Evolutionary conservation across 2,888 invertebrate genomes (phyloP), one percentile per base, ranked within the genome.

Genomic region (Phrixothrix hirtus): DNA sequence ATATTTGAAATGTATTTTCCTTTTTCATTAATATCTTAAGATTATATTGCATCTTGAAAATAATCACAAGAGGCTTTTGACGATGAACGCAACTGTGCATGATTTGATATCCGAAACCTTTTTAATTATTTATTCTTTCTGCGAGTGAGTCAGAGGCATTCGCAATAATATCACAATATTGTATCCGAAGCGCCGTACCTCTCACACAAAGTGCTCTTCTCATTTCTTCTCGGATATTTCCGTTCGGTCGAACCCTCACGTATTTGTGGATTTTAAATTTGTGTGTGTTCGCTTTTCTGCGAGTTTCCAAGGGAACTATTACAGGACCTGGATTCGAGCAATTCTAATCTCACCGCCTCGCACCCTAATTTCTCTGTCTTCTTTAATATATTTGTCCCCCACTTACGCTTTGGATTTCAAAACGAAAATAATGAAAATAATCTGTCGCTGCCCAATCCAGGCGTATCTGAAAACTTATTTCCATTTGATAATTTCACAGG

Each of bases 331-430:
- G 53, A 39, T 41, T 32, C 37, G 50, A 46, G 52, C 55, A 46
- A 37, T 46, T 55, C 57, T 60, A 62, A 62, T 62, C 62, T 59
- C 48, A 49, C 54, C 54, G 58, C 51, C 58, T 55, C 49, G 58
- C 63, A 58, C 62, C 60, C 62, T 60, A 59, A 63, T 63, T 62
- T 61, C 57, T 52, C 61, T 64, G 63, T 63, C 62, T 64, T 55
- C 62, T 62, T 61, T 62, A 63, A 63, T 63, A 62, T 62, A 63
- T 63, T 59, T 63, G 61, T 62, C 52, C 59, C 59, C 61, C 51
- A 50, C 47, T 48, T 49, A 52, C 47, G 51, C 51, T 57, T 57
- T 51, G 54, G 59, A 59, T 60, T 57, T 51, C 31, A 50, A 59
- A 55, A 51, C 57, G 57, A 53, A 61, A 62, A 60, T 58, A 63